These are phyloP conservation scores for Myrmophylax atrothorax DNA, from an alignment of 2,113 vertebrate species.

Conservation along the genomic window DNA sequence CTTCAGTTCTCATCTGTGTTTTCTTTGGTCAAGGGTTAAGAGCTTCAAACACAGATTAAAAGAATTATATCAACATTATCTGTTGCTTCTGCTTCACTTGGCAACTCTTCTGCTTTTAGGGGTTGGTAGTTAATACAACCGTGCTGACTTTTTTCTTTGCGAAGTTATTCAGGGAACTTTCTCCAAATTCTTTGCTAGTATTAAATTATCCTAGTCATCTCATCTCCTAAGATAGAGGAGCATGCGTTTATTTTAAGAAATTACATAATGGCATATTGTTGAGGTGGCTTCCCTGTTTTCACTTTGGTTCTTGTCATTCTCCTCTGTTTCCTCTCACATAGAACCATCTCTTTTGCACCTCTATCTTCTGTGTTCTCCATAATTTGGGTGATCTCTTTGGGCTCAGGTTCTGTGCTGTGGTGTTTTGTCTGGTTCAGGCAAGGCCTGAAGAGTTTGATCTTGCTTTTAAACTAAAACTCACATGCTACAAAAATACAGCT, in stretches of 20 bases:
- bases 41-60: neutral
- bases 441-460: neutral
- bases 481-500: neutral
- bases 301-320: neutral
- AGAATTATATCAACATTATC: neutral
- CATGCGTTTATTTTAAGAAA: slow-evolving; percentile 25
- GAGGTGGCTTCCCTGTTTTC: neutral
- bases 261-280: neutral
- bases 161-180: slow-evolving; percentile 26
- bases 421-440: neutral
- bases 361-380: neutral
- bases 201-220: slow-evolving; percentile 31
- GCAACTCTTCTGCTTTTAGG: slow-evolving; percentile 8
- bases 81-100: slow-evolving; percentile 7
- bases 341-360: neutral
- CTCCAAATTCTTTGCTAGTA: slow-evolving; percentile 15
- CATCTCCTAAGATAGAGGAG: neutral
- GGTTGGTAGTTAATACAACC: neutral
- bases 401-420: neutral
- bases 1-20: neutral
- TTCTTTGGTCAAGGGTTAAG: slow-evolving; percentile 23
- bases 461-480: neutral
- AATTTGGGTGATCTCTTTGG: neutral
- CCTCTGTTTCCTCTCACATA: neutral
- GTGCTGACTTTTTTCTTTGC: neutral